Conservation (phyloP, 2,113 vertebrate species). For the Chamaetylas fuelleborni region DNA sequence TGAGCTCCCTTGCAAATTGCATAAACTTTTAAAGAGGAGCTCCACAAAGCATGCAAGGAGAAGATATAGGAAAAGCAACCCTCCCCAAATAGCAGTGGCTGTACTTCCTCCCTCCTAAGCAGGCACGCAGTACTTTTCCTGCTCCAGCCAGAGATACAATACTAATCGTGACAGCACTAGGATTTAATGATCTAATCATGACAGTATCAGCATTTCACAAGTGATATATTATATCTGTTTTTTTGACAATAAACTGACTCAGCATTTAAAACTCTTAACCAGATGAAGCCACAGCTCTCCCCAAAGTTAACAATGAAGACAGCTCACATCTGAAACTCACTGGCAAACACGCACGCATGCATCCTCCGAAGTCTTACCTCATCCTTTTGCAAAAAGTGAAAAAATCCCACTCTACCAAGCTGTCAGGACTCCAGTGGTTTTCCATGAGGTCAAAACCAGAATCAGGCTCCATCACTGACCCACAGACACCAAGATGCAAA, state of each 20-base stretch:
- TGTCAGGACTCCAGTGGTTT: neutral
- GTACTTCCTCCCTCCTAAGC: constrained; percentile 21
- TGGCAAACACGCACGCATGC: neutral
- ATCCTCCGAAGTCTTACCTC: neutral
- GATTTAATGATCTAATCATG: constrained; percentile 50
- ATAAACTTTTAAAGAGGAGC: constrained; percentile 50
- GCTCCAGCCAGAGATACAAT: neutral
- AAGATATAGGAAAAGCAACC: neutral
- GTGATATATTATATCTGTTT: neutral
- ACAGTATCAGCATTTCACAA: constrained; percentile 62
- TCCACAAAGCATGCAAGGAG: constrained; percentile 23
- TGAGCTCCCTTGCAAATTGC: constrained; percentile 50
- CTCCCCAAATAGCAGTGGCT: neutral
- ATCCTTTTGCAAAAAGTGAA: neutral
- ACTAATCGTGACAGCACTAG: constrained; percentile 20
- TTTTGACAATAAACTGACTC: constrained; percentile 56
- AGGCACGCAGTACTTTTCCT: constrained; percentile 42
- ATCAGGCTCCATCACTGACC: neutral
- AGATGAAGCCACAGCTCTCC: constrained; percentile 33
- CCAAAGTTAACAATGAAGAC: constrained; percentile 16
- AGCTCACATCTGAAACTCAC: constrained; percentile 44
- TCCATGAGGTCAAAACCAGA: neutral
- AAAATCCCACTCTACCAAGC: neutral
- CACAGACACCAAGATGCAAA: neutral
- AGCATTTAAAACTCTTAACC: constrained; percentile 29